Conservation (phyloP, 2,113 vertebrate genomes). For the Lophura nycthemera region DNA sequence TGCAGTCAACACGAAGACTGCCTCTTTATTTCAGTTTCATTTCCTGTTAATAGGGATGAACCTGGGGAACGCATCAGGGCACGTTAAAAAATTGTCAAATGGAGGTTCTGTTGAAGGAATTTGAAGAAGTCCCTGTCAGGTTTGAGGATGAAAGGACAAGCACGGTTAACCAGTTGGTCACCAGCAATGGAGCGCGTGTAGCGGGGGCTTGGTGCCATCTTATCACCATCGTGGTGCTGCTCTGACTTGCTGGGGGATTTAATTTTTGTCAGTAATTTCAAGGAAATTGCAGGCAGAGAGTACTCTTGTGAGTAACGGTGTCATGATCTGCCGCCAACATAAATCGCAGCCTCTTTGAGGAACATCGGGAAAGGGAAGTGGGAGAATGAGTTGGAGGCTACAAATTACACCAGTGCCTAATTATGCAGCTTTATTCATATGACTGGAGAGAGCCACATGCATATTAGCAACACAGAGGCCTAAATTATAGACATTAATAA, state of each 20-base stretch:
- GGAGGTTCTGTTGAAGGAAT: constrained; percentile 51
- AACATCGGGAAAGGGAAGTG: not conserved
- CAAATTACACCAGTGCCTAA: constrained; percentile 21
- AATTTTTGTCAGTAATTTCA: constrained; percentile 35
- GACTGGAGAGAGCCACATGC: not conserved
- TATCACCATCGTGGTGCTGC: not conserved
- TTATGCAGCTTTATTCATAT: constrained; percentile 48
- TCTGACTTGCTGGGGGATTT: not conserved
- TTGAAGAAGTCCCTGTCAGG: constrained; percentile 31
- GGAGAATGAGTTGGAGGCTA: constrained; percentile 46
- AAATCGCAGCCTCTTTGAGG: constrained; percentile 30
- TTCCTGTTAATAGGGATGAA: constrained; percentile 63
- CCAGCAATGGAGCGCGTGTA: not conserved
- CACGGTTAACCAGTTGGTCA: not conserved
- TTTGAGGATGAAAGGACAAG: constrained; percentile 37
- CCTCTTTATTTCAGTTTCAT: constrained; percentile 69
- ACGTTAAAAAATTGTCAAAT: constrained; percentile 62
- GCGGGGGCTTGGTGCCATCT: not conserved
- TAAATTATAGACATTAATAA: constrained; percentile 40
- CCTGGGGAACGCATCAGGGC: constrained; percentile 60
- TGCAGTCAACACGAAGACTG: constrained; percentile 66
- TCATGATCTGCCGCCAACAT: constrained; percentile 1
- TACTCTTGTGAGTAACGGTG: constrained; percentile 29
- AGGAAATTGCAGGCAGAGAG: constrained; percentile 21
- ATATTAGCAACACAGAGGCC: constrained; percentile 2